Base-by-base conservation (phyloP, 2,113 vertebrate genomes). In the Rhinopomastus cyanomelas region DNA sequence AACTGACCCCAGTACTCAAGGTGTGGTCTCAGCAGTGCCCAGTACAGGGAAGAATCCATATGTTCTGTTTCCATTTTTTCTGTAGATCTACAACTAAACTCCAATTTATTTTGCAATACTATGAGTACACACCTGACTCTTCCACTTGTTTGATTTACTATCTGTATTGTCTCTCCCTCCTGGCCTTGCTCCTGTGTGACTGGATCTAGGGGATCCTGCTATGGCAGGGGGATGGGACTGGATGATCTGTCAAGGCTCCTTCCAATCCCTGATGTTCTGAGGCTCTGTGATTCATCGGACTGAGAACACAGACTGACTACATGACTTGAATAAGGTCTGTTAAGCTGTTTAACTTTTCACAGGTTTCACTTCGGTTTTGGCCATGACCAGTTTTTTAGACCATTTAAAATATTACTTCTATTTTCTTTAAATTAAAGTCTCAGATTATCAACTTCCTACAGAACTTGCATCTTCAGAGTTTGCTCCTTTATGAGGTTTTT, bases 401-500 rank as follows among this genome's bases (percentile, higher is more conserved):
- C n/a, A n/a, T n/a, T n/a, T n/a, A n/a, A n/a, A n/a, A n/a, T n/a
- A n/a, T n/a, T n/a, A 46, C 30, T 42, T 57, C 12, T 27, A 7
- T 3, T 57, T 84, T 64, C 64, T 22, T 77, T 52, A 59, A 84
- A 65, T 60, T 30, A 53, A 39, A 17, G 46, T 37, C 13, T 25
- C 42, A 42, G 19, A 59, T 14, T n/a, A 60, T 1, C 32, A 36
- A 15, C 32, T 53, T 86, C 85, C 9, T 29, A 16, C 9, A 51
- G 5, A 36, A 39, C 1, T 62, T 48, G 56, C 0, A 52, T 11
- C 14, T 46, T 71, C 26, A 49, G 39, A 75, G 61, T 30, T 7
- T 11, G 42, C 29, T 82, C 5, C 18, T 12, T 27, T n/a, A 23
- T 13, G 25, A 1, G 20, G 0, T 0, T 20, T 60, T 52, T 56